Conservation (phyloP, 2,113 vertebrate species). For the Vanacampus margaritifer region DNA sequence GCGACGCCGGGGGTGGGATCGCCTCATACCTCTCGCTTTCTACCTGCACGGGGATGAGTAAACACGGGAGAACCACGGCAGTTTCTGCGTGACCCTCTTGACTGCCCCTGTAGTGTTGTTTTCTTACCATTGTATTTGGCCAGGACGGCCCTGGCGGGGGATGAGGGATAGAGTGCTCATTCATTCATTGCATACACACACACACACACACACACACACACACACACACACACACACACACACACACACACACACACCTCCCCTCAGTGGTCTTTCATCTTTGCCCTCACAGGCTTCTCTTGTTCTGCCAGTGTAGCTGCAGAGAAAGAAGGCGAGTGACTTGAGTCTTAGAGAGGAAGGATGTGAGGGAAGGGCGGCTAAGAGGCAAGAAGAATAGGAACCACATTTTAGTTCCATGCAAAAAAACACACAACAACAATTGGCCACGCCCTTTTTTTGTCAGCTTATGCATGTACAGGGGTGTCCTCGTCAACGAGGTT, state of each 20-base stretch:
- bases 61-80: neutral
- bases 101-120: constrained; percentile 24
- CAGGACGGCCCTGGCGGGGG: constrained; percentile 19
- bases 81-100: constrained; percentile 29
- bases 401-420: constrained; percentile 14
- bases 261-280: constrained; percentile 66
- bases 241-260: constrained; percentile 42
- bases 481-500: neutral
- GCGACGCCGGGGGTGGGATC: neutral
- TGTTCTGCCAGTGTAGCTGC: constrained; percentile 61
- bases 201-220: constrained; percentile 42
- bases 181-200: constrained; percentile 52
- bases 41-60: neutral
- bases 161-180: constrained; percentile 58
- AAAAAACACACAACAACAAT: neutral
- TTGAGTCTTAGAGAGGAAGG: constrained; percentile 40
- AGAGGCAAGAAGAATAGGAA: constrained; percentile 12
- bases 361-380: constrained; percentile 26
- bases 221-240: constrained; percentile 19
- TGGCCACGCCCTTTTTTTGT: too few species aligned
- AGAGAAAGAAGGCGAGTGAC: constrained; percentile 30
- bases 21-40: neutral
- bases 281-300: constrained; percentile 68
- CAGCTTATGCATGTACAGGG: too few species aligned
- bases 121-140: constrained; percentile 37